Base-by-base conservation (phyloP, 2,797 vertebrate species). In the Melanotaenia nigrans region DNA sequence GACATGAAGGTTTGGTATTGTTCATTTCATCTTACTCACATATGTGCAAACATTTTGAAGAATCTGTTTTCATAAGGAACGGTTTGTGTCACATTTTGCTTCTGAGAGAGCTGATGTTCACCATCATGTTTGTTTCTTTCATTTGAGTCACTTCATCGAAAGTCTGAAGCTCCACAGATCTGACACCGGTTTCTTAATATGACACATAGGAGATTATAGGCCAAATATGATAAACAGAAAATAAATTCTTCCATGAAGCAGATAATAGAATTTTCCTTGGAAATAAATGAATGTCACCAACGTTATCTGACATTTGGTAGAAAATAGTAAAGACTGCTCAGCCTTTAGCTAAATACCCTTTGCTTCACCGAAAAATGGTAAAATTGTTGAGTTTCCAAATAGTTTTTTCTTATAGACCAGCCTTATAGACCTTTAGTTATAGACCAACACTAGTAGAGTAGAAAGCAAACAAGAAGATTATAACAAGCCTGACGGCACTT, bases 1-100 rank as follows among this genome's bases (percentile, higher is more conserved):
- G 81, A 84, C 66, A 82, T 59, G 68, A 82, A 73, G 32, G 65
- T 74, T 66, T 74, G 40, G 20, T 82, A 65, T 47, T 55, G 81
- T 83, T 83, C 71, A 77, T 60, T 49, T 42, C 25, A 47, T 45
- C 61, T 49, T 18, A 25, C 16, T 61, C 42, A 47, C 59, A 68
- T 28, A 13, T 12, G 38, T 30, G 42, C 36, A 33, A 49, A 69
- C 61, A 66, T n/a, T 25, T 10, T 53, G 36, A 30, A 10, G 49
- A 36, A 78, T n/a, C 5, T 45, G 18, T 20, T 45, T 45, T 45
- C 42, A 45, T 42, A 16, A 42, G 40, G 5, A 42, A 42, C 18
- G 42, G 42, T 45, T 45, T 20, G 4, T 42, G 40, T 16, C 40
- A 42, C 40, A 16, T 16, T 45, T 35, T 61, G 35, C 35, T 36